Conservation (phyloP, 2,113 vertebrate genomes). For the Odontophorus gujanensis region DNA sequence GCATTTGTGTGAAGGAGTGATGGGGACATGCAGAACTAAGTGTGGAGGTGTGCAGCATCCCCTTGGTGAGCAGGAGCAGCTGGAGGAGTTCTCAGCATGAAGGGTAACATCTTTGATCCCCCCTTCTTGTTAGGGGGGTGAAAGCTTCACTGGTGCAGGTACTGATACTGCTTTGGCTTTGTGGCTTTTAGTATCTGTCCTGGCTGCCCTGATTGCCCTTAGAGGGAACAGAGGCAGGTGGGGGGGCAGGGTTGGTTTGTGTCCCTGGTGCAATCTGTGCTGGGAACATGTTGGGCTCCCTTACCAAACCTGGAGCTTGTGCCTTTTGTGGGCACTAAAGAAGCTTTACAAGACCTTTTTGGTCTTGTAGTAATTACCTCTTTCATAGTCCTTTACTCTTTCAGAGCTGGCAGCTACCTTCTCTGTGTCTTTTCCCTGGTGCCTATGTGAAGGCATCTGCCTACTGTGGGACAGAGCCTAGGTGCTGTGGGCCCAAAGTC, state of each 20-base stretch:
- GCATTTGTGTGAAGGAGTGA: background rate
- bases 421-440: background rate
- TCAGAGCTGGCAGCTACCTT: conserved; percentile 2
- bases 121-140: background rate
- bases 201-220: background rate
- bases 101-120: background rate
- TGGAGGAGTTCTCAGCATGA: background rate
- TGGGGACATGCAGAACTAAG: background rate
- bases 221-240: background rate
- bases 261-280: background rate
- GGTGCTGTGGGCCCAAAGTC: background rate
- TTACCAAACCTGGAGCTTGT: background rate
- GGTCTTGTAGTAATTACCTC: background rate
- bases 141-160: background rate
- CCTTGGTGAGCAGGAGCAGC: background rate
- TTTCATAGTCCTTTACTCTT: background rate
- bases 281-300: background rate
- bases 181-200: background rate
- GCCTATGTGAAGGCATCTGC: background rate
- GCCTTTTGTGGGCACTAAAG: background rate
- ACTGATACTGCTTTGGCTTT: background rate
- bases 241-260: background rate
- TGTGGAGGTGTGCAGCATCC: background rate
- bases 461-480: background rate
- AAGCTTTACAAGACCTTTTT: background rate